Conservation (phyloP, 2,797 vertebrate genomes). For the Tadarida brasiliensis region DNA sequence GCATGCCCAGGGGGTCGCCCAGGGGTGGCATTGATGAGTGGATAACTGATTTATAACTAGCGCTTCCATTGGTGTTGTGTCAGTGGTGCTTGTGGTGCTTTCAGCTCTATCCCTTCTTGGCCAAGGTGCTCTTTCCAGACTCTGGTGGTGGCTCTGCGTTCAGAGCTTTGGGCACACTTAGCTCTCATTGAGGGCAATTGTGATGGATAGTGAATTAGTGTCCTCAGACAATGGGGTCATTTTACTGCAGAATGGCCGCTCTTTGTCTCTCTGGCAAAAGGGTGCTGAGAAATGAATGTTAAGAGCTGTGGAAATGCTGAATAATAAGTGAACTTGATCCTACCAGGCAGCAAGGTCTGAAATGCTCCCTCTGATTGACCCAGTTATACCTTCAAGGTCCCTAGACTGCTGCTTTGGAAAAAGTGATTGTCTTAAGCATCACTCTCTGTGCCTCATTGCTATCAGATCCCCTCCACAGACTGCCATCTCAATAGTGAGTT, state of each 20-base stretch:
- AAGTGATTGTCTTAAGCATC: not conserved
- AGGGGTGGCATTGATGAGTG: not conserved
- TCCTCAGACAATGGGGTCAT: conserved; percentile 2
- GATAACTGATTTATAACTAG: not conserved
- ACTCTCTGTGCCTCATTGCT: not conserved
- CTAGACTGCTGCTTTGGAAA: conserved; percentile 50
- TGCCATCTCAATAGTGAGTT: not conserved
- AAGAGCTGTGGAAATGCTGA: conserved; percentile 61
- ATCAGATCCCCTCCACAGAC: not conserved
- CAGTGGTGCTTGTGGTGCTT: not conserved
- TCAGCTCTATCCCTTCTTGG: not conserved
- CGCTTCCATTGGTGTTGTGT: not conserved
- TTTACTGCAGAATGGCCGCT: conserved; percentile 64
- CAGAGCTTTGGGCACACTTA: not conserved
- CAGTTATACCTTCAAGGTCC: conserved; percentile 9
- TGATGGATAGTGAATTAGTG: conserved; percentile 18
- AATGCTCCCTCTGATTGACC: conserved; percentile 70
- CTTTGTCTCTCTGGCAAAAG: conserved; percentile 69
- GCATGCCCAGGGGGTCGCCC: not conserved
- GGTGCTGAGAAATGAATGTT: conserved; percentile 69
- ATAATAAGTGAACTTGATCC: conserved; percentile 81
- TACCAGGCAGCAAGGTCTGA: conserved; percentile 44
- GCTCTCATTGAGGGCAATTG: not conserved
- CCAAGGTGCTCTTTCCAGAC: not conserved
- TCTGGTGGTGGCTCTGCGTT: not conserved